Evolutionary conservation across 2,888 invertebrate species (phyloP), one percentile per base, ranked within the genome.

Genomic region (Physocephala rufipes): DNA sequence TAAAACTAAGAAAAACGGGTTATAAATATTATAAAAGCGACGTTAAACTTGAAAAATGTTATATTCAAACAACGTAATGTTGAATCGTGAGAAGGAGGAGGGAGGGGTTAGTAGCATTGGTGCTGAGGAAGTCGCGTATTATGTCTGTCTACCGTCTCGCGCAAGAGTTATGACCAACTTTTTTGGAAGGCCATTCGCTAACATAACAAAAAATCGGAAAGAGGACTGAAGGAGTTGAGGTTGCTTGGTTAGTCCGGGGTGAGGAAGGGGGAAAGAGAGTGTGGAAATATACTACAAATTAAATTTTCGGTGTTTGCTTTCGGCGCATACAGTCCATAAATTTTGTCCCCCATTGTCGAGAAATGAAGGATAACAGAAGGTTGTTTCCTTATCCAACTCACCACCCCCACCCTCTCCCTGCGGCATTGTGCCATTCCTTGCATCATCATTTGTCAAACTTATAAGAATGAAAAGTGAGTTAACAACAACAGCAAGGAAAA

Each of bases 241-340:
- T 2, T n/a, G n/a, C n/a, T n/a, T n/a, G n/a, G n/a, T n/a, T n/a
- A n/a, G n/a, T n/a, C 36, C 5, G 36, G 36, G 4, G 4, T 36
- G 36, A 36, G 9, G 36, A 4, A 36, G 58, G 13, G 24, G 73
- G 71, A 72, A 74, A 75, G 76, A 75, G 73, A 73, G 75, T n/a
- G n/a, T 73, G 73, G 58, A 70, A 70, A 69, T 66, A 69, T 75
- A 74, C 78, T 76, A 79, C 81, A 82, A 83, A 83, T 82, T 82
- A 83, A 83, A 81, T 79, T 81, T 75, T 77, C 74, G 74, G 58
- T 19, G 63, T 59, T 61, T 30, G 67, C 49, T 70, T 49, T 71
- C 67, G 67, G 66, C 9, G 64, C 36, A 36, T 36, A 36, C 66
- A 59, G 65, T 74, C 64, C 75, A 77, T 76, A 77, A 78, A 77